A percentile compares a stretch with the other conserved stretches of the same genome.
Evolutionary conservation across 1,140 invertebrate species (phyloP).

Genomic region (Pseudobourletiella spinata): DNA sequence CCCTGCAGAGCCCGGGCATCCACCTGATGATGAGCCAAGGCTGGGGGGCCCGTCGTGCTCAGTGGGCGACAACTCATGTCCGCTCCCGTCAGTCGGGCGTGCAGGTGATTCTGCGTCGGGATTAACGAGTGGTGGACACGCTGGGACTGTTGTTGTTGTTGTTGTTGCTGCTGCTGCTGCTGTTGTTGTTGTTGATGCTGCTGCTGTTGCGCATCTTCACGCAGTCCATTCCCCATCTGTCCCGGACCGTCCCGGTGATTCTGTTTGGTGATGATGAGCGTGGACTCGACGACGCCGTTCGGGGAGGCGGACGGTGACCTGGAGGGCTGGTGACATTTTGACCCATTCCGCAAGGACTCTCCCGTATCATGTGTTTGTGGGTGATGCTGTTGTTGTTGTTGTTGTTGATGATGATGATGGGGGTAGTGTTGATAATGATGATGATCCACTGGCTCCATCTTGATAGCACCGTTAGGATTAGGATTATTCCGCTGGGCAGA

Average conservation of each 20-base stretch:
- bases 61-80: slow-evolving; percentile 43
- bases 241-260: too few species aligned
- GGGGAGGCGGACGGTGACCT: slow-evolving; percentile 5
- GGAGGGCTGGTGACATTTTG: not conserved
- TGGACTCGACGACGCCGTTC: slow-evolving; percentile 4
- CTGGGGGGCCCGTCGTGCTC: slow-evolving; percentile 35
- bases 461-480: not conserved
- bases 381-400: not conserved
- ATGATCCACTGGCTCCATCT: not conserved
- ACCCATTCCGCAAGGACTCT: not conserved
- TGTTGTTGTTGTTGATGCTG: slow-evolving; percentile 11
- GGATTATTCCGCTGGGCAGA: not conserved
- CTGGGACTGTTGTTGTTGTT: slow-evolving; percentile 11
- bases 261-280: slow-evolving; percentile 28
- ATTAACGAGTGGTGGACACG: slow-evolving; percentile 38
- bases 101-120: slow-evolving; percentile 41
- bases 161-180: slow-evolving; percentile 9
- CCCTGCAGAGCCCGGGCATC: slow-evolving; percentile 18
- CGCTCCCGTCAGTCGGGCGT: slow-evolving; percentile 44
- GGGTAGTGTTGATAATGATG: not conserved
- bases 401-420: not conserved
- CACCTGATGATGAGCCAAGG: slow-evolving; percentile 11
- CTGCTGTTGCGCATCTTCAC: slow-evolving; percentile 6
- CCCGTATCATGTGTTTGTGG: not conserved
- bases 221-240: too few species aligned